These are phyloP conservation scores for Drosophila prolongata DNA, from an alignment of 2,888 invertebrate species.

Conservation along the genomic window DNA sequence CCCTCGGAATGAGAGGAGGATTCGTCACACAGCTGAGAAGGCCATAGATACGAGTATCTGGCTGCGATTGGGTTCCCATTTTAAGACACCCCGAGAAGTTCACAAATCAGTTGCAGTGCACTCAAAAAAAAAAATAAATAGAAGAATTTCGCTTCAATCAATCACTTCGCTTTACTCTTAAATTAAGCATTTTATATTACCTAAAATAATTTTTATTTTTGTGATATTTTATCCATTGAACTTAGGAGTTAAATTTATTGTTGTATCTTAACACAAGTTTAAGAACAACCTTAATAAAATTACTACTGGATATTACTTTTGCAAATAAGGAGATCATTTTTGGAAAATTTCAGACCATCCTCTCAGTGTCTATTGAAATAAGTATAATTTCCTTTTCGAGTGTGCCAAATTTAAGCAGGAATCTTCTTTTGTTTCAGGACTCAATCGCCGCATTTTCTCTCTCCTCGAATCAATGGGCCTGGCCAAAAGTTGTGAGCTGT, in stretches of 20 bases:
- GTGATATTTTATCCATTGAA: no score
- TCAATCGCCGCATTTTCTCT: background rate
- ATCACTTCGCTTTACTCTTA: no score
- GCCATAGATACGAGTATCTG: slow-evolving; percentile 16
- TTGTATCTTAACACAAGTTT: no score
- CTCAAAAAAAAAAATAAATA: background rate
- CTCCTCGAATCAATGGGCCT: slow-evolving; percentile 6
- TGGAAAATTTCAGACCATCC: no score
- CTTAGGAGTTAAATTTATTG: no score
- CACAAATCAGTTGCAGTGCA: background rate
- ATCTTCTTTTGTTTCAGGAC: slow-evolving; percentile 38
- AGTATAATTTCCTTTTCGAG: background rate
- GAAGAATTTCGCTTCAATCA: no score
- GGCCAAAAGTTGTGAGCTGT: slow-evolving; percentile 25
- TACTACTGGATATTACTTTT: no score
- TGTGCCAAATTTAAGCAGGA: background rate
- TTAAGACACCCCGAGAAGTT: slow-evolving; percentile 15
- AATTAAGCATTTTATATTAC: no score
- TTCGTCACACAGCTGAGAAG: slow-evolving; percentile 71
- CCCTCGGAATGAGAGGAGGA: slow-evolving; percentile 57
- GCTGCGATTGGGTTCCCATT: slow-evolving; percentile 37
- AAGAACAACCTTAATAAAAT: no score
- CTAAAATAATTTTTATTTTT: no score
- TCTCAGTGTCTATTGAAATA: background rate
- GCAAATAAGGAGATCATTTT: no score